Evolutionary conservation across 2,888 invertebrate species (phyloP), one percentile per base, ranked within the genome.

Genomic region (Ectemnius lituratus): DNA sequence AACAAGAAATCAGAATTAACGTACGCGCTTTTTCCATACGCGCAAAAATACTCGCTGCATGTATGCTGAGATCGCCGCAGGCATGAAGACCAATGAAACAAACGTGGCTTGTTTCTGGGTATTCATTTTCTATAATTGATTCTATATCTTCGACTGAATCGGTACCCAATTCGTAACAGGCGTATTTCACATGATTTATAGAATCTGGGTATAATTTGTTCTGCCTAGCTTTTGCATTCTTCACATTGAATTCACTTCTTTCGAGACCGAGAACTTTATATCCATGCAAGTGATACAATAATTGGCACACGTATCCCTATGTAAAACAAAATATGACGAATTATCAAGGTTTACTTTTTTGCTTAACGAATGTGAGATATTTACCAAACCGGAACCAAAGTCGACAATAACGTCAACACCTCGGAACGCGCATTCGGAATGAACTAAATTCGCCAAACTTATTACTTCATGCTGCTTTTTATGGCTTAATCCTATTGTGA

Each of bases 391-490:
- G 16, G 94, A 93, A 14, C 96, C 96, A 83, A 96, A 92, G 89
- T 96, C 96, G 0, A 96, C 92, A 20, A 96, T 91, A 1, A 92
- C 90, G 62, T 92, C 88, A 70, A 93, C 92, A 6, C 90, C 87
- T 6, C 88, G 85, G 37, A 90, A 80, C n/a, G 86, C 81, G 82
- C 94, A 94, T 61, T 93, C 83, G 20, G 89, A 82, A 69, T 92
- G 89, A 20, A 95, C 92, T 80, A 94, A 90, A 46, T 92, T 90
- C 1, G 94, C 93, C 62, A 96, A 89, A 80, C 92, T 91, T 13
- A 92, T 81, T 60, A 96, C 94, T 91, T 96, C 96, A 79, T 96
- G 95, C 73, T 92, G 92, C 88, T 96, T 96, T 85, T 96, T 96
- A 0, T 84, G 77, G 78, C 92, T 93, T 64, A 95, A 86, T 14